Evolutionary conservation across 2,113 vertebrate genomes (phyloP), one percentile per base, ranked within the genome.

Genomic region (Xenus cinereus): DNA sequence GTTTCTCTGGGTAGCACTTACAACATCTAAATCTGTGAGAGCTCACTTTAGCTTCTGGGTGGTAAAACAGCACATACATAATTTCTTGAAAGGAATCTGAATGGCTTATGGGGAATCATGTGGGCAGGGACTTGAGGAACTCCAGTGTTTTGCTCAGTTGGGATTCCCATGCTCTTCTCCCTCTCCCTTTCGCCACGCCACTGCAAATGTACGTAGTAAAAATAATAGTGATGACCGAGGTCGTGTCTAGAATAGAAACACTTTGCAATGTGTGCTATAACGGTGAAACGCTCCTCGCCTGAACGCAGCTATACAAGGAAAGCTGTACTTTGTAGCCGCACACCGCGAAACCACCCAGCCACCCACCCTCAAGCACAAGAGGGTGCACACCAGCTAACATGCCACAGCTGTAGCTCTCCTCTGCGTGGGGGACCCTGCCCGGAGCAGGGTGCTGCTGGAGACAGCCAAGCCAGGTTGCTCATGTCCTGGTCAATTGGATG

Each of bases 1-100:
- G 43, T 51, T 89, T 84, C 37, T 79, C 33, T 87, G 67, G 62
- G 85, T 35, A 76, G 39, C 30, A 15, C 51, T 67, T 77, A 24
- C 14, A 74, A 22, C 53, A 48, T 33, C 53, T 88, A 69, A 93
- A 88, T 48, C 57, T 16, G 3, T 39, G 57, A 79, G 76, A 69
- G 50, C 41, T 92, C 50, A 12, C 30, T 84, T 90, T 68, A 74
- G n/a, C 37, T 93, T 89, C 76, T 89, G 83, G 84, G 54, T 77
- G 79, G 71, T 85, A 85, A 85, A 78, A 48, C 14, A 82, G 39
- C 57, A 60, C 14, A 23, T 28, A 43, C 0, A 0, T 57, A 71
- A 51, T 81, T 94, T 95, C 73, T 87, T 72, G 87, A 50, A 62
- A 17, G 64, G 39, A 23, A 67, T 87, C 73, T 45, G 57, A 62